These are phyloP conservation scores for Capitulum mitella DNA, from an alignment of 2,888 invertebrate species.

Conservation along the genomic window DNA sequence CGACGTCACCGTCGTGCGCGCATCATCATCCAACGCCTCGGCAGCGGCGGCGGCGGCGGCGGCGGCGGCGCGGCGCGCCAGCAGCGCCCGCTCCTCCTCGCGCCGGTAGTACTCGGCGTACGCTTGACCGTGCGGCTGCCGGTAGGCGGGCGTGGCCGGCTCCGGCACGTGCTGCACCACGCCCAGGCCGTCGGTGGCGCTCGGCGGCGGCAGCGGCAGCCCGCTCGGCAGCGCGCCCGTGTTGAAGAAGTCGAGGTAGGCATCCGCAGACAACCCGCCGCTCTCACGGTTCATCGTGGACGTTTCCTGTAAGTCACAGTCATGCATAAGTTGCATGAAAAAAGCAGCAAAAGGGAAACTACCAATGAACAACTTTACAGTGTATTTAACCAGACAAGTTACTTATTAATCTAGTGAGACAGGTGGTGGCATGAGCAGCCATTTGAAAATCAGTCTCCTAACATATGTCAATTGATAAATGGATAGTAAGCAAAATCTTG, in stretches of 20 bases:
- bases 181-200: background rate
- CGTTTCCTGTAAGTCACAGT: no score
- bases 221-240: background rate
- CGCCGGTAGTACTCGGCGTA: conserved; percentile 16
- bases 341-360: no score
- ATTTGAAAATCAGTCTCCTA: no score
- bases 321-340: no score
- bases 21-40: no score
- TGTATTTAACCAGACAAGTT: no score
- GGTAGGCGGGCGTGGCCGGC: background rate
- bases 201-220: background rate
- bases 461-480: no score
- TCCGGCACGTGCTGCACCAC: background rate
- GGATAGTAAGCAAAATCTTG: no score
- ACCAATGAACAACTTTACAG: no score
- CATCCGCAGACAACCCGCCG: background rate
- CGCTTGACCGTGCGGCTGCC: background rate
- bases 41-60: background rate
- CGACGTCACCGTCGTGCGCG: background rate
- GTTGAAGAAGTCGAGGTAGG: background rate
- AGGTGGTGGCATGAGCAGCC: no score
- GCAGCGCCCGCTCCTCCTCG: conserved; percentile 15
- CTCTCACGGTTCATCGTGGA: background rate
- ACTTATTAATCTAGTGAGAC: no score
- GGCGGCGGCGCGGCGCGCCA: background rate